These are phyloP conservation scores for Myotis vivesi DNA, from an alignment of 2,797 vertebrate genomes.

Conservation along the genomic window DNA sequence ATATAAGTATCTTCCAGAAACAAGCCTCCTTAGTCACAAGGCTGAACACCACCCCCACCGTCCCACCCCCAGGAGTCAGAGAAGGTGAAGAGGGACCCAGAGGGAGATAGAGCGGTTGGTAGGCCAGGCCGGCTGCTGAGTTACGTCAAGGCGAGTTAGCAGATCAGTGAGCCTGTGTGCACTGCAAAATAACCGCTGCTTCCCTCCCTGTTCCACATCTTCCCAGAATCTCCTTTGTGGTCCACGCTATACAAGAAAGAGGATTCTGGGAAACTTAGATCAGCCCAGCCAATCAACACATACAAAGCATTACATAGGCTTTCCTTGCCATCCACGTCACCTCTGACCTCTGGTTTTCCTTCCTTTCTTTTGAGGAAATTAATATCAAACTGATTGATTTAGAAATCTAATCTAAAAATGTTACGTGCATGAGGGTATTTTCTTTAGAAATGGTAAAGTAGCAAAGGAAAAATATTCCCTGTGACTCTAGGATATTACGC, in stretches of 20 bases:
- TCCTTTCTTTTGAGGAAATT: neutral
- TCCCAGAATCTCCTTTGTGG: neutral
- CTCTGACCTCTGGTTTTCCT: neutral
- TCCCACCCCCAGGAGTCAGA: too few species aligned
- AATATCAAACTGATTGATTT: neutral
- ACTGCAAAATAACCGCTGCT: neutral
- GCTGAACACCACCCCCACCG: neutral
- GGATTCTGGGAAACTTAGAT: neutral
- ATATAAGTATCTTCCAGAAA: neutral
- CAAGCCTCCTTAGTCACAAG: neutral
- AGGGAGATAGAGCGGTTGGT: rapidly evolving
- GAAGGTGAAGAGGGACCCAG: neutral
- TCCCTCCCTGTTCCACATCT: neutral
- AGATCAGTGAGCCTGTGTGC: neutral
- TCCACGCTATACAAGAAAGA: neutral
- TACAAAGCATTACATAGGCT: neutral
- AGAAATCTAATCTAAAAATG: slow-evolving; percentile 46
- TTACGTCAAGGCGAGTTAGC: neutral
- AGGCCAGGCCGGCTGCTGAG: neutral
- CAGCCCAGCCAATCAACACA: neutral
- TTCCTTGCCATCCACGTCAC: neutral
- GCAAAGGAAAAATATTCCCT: neutral
- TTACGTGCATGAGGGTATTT: neutral
- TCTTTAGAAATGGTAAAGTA: neutral
- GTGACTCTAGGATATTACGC: neutral